phyloP scores from a whole-genome alignment of 1,140 invertebrate genomes.

The Ceratitis capitata region DNA sequence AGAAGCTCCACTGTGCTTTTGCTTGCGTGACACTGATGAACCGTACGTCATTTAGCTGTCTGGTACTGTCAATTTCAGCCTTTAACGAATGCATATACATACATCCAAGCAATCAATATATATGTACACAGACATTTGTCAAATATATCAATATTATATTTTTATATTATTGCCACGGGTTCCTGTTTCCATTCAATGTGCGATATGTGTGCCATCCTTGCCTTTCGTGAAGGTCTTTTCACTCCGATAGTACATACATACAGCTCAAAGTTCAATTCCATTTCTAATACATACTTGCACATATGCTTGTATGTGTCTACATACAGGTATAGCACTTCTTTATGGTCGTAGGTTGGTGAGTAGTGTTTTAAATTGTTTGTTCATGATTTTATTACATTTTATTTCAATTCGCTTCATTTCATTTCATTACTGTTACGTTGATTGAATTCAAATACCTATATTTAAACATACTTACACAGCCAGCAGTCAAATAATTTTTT shows the following conservation, averaged over 20 bases:
- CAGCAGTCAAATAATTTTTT: too few relatives aligned
- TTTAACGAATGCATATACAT: neutral
- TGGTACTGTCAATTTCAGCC: neutral
- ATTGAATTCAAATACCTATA: slow-evolving; percentile 19
- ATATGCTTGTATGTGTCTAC: neutral
- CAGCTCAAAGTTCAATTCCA: too few relatives aligned
- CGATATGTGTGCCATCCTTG: too few relatives aligned
- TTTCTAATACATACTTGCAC: too few relatives aligned
- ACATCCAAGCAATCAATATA: too few relatives aligned
- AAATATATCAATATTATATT: too few relatives aligned
- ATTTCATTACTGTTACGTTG: neutral
- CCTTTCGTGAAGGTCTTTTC: too few relatives aligned
- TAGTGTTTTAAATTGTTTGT: neutral
- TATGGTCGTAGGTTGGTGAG: neutral
- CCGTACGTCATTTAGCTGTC: neutral
- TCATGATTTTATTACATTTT: neutral
- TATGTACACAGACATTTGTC: too few relatives aligned
- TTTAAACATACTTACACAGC: too few relatives aligned
- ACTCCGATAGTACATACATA: too few relatives aligned
- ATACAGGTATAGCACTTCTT: neutral
- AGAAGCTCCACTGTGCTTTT: neutral
- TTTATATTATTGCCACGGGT: neutral
- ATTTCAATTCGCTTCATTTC: neutral
- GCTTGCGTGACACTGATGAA: neutral
- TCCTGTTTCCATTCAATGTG: too few relatives aligned